A percentile compares a stretch with the other conserved stretches of the same genome.
phyloP scores from a whole-genome alignment of 2,888 invertebrate genomes.

The Drosophila algonquin region DNA sequence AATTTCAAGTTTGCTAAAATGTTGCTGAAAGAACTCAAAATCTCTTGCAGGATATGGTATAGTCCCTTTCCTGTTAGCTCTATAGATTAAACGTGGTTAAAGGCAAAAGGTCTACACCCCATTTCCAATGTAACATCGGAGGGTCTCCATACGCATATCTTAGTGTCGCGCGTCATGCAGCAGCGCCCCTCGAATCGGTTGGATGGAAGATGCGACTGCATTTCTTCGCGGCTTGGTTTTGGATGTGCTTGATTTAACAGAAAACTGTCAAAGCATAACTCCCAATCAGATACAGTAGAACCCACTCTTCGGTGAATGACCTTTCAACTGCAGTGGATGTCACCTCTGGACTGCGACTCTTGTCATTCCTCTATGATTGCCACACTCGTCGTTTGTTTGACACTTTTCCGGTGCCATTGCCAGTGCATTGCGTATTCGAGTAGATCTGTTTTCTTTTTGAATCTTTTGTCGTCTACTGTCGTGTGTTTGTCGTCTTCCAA shows the following conservation, averaged over 20 bases:
- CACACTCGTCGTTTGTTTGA: constrained; percentile 30
- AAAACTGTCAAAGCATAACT: not conserved
- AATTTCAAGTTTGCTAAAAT: not conserved
- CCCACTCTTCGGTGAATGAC: constrained; percentile 18
- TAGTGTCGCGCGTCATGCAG: too few species aligned
- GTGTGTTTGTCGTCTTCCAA: constrained; percentile 15
- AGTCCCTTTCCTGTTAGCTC: too few species aligned
- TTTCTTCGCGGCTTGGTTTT: not conserved
- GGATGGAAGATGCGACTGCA: not conserved
- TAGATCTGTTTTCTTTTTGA: constrained; percentile 19
- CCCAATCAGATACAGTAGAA: not conserved
- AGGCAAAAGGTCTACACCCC: not conserved
- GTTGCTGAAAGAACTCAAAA: not conserved
- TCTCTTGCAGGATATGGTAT: too few species aligned
- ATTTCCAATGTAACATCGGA: too few species aligned
- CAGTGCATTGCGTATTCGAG: not conserved
- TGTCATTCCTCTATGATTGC: constrained; percentile 2
- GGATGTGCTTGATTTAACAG: not conserved
- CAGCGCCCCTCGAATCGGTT: too few species aligned
- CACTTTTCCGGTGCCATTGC: constrained; percentile 21
- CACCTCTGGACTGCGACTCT: constrained; percentile 24
- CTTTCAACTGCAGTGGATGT: constrained; percentile 30
- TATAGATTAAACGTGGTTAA: too few species aligned
- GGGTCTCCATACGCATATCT: too few species aligned
- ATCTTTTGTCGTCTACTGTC: constrained; percentile 31